phyloP scores from a whole-genome alignment of 2,888 invertebrate species.

The Amblyjoppa fuscipennis region DNA sequence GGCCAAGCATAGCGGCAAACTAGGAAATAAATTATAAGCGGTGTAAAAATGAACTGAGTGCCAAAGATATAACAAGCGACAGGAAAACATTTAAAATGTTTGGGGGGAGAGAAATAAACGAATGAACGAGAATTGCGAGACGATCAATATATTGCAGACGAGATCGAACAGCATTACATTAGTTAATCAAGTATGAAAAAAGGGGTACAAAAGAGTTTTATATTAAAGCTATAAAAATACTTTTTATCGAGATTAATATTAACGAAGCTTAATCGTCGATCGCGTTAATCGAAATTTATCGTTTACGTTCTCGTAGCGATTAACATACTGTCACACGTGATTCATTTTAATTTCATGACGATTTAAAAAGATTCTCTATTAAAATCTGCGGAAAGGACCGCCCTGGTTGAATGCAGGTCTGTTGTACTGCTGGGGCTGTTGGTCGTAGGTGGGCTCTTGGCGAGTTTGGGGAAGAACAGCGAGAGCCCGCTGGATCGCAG shows the following conservation, averaged over 20 bases:
- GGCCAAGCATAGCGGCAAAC: neutral
- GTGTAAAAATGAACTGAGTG: neutral
- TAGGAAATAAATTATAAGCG: conserved; percentile 32
- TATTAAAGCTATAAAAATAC: conserved; percentile 40
- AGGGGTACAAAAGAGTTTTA: conserved; percentile 50
- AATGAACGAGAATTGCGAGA: conserved; percentile 39
- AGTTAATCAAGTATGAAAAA: conserved; percentile 54
- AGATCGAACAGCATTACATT: conserved; percentile 35
- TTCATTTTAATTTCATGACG: conserved; percentile 30
- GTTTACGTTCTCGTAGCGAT: neutral
- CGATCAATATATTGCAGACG: conserved; percentile 52
- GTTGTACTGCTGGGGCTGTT: conserved; percentile 75
- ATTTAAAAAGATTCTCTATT: conserved; percentile 33
- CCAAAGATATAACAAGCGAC: neutral
- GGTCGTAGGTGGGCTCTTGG: conserved; percentile 82
- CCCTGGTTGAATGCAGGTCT: conserved; percentile 76
- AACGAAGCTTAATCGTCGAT: conserved; percentile 23
- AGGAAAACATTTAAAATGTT: neutral
- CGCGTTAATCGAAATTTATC: conserved; percentile 7
- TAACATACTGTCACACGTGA: conserved; percentile 14
- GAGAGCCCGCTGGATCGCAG: conserved; percentile 89
- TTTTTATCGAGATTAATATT: conserved; percentile 26
- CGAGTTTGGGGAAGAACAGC: conserved; percentile 85
- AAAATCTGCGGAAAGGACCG: conserved; percentile 70
- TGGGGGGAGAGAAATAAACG: neutral